Evolutionary conservation across 1,140 invertebrate genomes (phyloP), one percentile per base, ranked within the genome.

Genomic region (Luehdorfia chinensis): DNA sequence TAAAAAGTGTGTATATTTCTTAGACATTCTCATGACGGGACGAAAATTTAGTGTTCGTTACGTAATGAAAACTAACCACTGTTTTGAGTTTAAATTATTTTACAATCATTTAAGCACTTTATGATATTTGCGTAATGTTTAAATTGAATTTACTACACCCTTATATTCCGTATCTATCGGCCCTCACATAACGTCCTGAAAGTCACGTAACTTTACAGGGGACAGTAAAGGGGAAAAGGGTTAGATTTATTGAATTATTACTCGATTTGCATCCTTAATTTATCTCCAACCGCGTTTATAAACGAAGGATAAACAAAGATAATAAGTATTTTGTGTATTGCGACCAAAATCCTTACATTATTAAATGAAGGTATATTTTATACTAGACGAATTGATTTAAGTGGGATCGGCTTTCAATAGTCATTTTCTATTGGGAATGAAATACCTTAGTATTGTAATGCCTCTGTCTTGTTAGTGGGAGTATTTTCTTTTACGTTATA

Each of bases 161-260:
- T n/a, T n/a, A n/a, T n/a, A n/a, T n/a, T n/a, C n/a, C n/a, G n/a
- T n/a, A 37, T 37, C 16, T n/a, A 21, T 5, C 18, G 4, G 34
- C 15, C 34, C 9, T 37, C n/a, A 37, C 6, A 34, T n/a, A 16
- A 34, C 18, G 16, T 37, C 21, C 6, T 5, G 11, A 37, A 19
- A 21, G n/a, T 21, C 18, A 12, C 34, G 15, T 37, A 37, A 37
- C 34, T 37, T 37, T 12, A 18, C 15, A 37, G 34, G n/a, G 34
- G 34, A 37, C 34, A 37, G 15, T 21, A 16, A 16, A 36, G 34
- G 12, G 34, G 9, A 9, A 15, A 21, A 37, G 34, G 34, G 34
- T 37, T 37, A 19, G 34, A 37, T 37, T 37, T 37, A 37, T 37
- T 37, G 34, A 37, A 37, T 37, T 37, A 37, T 37, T 37, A 37